Conservation (phyloP, 2,888 invertebrate species). For the Rhagium mordax region DNA sequence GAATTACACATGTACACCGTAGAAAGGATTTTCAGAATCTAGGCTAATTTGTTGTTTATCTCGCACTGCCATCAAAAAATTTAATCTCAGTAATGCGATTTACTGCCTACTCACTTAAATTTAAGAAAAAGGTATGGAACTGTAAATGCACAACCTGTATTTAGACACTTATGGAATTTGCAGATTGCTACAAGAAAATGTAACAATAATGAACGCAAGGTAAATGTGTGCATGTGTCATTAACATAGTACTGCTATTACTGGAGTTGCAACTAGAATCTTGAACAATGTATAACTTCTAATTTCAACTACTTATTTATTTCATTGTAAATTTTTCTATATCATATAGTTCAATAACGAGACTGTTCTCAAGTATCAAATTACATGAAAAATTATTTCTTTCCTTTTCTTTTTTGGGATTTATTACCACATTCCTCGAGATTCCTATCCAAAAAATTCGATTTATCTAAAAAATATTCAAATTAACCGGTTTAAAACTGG, state of each 20-base stretch:
- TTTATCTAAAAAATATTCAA: too few relatives aligned
- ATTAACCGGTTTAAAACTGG: too few relatives aligned
- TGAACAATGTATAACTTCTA: constrained; percentile 10
- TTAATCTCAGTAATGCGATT: constrained; percentile 18
- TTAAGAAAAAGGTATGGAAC: constrained; percentile 8
- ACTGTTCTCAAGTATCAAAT: not conserved
- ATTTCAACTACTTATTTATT: constrained; percentile 11
- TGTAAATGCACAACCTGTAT: constrained; percentile 15
- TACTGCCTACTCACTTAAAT: constrained; percentile 20
- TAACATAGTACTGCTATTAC: constrained; percentile 22
- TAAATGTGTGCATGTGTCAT: constrained; percentile 19
- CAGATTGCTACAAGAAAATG: constrained; percentile 16
- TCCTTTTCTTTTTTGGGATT: too few relatives aligned
- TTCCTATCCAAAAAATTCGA: too few relatives aligned
- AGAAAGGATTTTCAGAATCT: constrained; percentile 48
- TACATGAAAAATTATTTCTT: too few relatives aligned
- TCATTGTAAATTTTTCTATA: not conserved
- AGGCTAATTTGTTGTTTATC: constrained; percentile 50
- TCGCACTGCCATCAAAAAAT: constrained; percentile 25
- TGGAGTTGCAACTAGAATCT: not conserved
- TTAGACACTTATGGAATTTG: constrained; percentile 24
- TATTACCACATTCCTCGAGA: too few relatives aligned
- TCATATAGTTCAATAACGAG: not conserved
- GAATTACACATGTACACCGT: constrained; percentile 40
- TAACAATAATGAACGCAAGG: constrained; percentile 25